Conservation (phyloP, 2,888 invertebrate species). For the Brachynemurus nebulosus region DNA sequence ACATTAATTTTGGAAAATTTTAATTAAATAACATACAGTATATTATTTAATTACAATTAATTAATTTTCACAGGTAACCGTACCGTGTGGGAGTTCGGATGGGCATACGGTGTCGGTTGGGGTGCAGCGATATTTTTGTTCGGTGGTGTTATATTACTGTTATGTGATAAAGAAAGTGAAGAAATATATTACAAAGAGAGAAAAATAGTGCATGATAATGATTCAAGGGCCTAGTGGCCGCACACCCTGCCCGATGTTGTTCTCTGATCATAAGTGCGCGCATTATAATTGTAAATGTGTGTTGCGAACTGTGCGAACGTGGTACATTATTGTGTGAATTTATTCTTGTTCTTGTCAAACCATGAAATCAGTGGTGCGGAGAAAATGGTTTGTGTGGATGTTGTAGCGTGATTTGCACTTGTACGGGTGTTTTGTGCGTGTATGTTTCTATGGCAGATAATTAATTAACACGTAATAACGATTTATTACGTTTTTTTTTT, state of each 20-base stretch:
- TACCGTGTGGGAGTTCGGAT: slow-evolving; percentile 92
- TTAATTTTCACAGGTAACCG: slow-evolving; percentile 53
- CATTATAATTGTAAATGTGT: background rate
- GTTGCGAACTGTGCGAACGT: background rate
- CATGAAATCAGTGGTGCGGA: too few species aligned
- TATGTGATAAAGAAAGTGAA: slow-evolving; percentile 96
- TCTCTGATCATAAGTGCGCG: slow-evolving; percentile 35
- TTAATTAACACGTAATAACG: too few species aligned
- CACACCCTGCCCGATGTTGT: slow-evolving; percentile 56
- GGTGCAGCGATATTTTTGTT: slow-evolving; percentile 92
- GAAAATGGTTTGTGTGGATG: too few species aligned
- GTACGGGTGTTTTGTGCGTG: too few species aligned
- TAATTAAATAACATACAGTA: background rate
- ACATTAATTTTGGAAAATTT: background rate
- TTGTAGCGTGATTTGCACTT: too few species aligned
- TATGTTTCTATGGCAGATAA: too few species aligned
- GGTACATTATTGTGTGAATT: too few species aligned
- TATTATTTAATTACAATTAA: background rate
- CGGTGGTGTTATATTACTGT: slow-evolving; percentile 81
- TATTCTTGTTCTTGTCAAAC: too few species aligned
- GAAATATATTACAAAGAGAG: slow-evolving; percentile 97
- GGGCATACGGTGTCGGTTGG: slow-evolving; percentile 98
- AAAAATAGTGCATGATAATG: slow-evolving; percentile 61
- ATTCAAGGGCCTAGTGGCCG: slow-evolving; percentile 48
- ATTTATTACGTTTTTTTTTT: too few species aligned